Evolutionary conservation across 1,140 invertebrate species (phyloP), one percentile per base, ranked within the genome.

Genomic region (Eriosoma lanigerum): DNA sequence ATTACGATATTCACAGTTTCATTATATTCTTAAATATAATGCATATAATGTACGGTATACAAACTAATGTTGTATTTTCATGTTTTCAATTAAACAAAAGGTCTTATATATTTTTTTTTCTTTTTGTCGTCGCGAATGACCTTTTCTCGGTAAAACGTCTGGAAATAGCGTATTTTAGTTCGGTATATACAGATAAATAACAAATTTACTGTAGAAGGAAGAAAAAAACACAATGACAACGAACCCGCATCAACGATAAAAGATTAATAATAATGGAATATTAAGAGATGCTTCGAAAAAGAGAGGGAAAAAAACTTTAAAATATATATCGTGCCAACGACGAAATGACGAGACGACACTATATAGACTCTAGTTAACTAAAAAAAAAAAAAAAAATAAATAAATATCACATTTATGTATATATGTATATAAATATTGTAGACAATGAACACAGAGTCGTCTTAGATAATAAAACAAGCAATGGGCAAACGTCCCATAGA

Each of bases 191-290:
- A 29, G 68, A 72, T 72, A 29, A 72, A 52, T 70, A 26, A 70
- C 50, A 46, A 24, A 48, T 70, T 70, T 70, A 48, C 48, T 21
- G 19, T 15, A 29, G 54, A 21, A 70, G 12, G 17, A 13, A 6
- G 48, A 72, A 29, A 72, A 4, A n/a, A n/a, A n/a, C n/a, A n/a
- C n/a, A n/a, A n/a, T n/a, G n/a, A n/a, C 46, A 70, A 72, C 48
- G 26, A 52, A 29, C 46, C 46, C 8, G 3, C 68, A 52, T 50
- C 68, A 72, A 9, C 24, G n/a, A 72, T 52, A 29, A 72, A 52
- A 72, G 68, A 72, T 72, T 72, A 72, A 72, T 72, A 72, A 72
- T 72, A 72, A 72, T n/a, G 68, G 46, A 52, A 72, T 72, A 72
- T 72, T 72, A 72, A 72, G 24, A 72, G 10, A 10, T 17, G 24